Evolutionary conservation across 2,797 vertebrate species (phyloP), one percentile per base, ranked within the genome.

Genomic region (Onychomys leucogaster): DNA sequence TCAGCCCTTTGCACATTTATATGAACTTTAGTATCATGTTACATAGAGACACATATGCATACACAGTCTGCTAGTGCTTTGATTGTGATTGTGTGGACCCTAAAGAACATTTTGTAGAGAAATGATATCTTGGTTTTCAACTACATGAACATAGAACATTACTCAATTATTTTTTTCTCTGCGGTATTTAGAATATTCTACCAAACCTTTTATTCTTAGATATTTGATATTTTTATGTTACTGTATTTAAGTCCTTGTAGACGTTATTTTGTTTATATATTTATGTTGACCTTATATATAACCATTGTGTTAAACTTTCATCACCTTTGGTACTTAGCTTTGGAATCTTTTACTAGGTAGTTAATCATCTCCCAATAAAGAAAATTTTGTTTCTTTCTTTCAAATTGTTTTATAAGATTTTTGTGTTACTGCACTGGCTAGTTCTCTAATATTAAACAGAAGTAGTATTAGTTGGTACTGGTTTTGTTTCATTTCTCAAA

Each of bases 1-100:
- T 91, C 89, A 82, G 84, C 21, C 25, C 65, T 94, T 95, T 65
- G 17, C 43, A 93, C 59, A 59, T 95, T 91, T 73, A 81, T 89
- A 73, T 96, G 82, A 94, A 81, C 92, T 96, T 95, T 95, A 90
- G 21, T 92, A 77, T 89, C 71, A 49, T 92, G 73, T 91, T 94
- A 37, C 43, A 75, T 57, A 41, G 32, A 86, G 37, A 94, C 32
- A 37, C 69, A 89, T 32, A 55, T 17, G 67, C 49, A 81, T 16
- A 52, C 10, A 67, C 43, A 89, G 29, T 73, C 61, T 78, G 10
- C 89, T 80, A 65, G 43, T 86, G 37, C 65, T 81, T 94, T 90
- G 52, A 61, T 69, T 93, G 85, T 73, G 84, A 89, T 94, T 91
- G 11, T 37, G 10, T 94, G 63, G 37, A 55, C 46, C 71, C 69